Evolutionary conservation across 2,797 vertebrate species (phyloP), one percentile per base, ranked within the genome.

Genomic region (Lithobates pipiens): DNA sequence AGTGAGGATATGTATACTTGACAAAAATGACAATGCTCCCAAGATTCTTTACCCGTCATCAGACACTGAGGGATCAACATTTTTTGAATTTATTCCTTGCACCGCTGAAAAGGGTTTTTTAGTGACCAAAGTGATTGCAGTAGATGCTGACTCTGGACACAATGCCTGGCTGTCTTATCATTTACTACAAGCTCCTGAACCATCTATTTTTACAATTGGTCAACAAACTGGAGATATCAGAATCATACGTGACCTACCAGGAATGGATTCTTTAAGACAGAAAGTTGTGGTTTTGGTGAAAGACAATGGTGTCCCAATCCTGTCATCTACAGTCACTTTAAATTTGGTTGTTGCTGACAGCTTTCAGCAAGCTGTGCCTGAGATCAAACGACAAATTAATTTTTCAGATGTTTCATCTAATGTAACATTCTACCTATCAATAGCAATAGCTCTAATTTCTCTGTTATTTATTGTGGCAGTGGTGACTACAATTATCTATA

Each of bases 301-400:
- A 8, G 84, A 81, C 39, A 61, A 70, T 63, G 83, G 76, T n/a
- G 77, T 85, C 27, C 88, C 86, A 6, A 87, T 89, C 86, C 89
- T 89, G 69, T 92, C 91, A 86, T 91, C 94, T 89, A 93, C 94
- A 91, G 93, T 95, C 88, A 77, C 92, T 83, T 92, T 95, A 27
- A 94, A 94, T 85, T 91, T 95, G 89, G 93, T 88, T 89, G 90
- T 95, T 90, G 93, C 94, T 44, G 94, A 95, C 91, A 94, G 91
- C 88, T 94, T 94, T 89, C 91, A 93, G 88, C 92, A 94, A 92
- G 67, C 57, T 70, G n/a, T 70, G 29, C 77, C 73, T 25, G 85
- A 86, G 6, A 29, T 70, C 11, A 67, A 34, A n/a, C 21, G 25
- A 0, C 34, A 78, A n/a, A 15, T 18, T 1, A 39, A 9, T 29